phyloP scores from a whole-genome alignment of 1,140 invertebrate genomes.

The Rhopalosiphum maidis region DNA sequence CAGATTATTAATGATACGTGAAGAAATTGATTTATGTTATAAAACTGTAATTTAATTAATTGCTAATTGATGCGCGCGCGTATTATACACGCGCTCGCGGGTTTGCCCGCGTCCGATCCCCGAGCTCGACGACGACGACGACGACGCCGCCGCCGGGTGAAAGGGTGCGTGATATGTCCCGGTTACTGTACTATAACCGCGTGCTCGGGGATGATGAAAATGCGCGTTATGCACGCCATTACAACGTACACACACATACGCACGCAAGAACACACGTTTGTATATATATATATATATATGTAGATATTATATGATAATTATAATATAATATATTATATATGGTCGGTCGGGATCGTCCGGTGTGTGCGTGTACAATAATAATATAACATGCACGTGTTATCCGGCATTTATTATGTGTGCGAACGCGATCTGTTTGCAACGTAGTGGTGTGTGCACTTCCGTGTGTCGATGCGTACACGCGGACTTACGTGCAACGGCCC shows the following conservation, averaged over 20 bases:
- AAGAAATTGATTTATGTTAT: slow-evolving; percentile 58
- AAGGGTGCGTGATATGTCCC: slow-evolving; percentile 22
- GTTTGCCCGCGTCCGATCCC: not conserved
- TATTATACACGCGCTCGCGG: not conserved
- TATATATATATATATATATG: too few relatives aligned
- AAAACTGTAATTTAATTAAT: slow-evolving; percentile 58
- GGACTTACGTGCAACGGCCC: too few relatives aligned
- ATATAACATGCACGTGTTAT: not conserved
- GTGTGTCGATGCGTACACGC: too few relatives aligned
- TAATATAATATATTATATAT: not conserved
- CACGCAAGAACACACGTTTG: fast-evolving
- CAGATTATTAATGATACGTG: slow-evolving; percentile 57
- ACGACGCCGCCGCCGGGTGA: not conserved
- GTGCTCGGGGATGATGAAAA: not conserved
- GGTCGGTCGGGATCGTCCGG: too few relatives aligned
- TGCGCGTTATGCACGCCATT: not conserved
- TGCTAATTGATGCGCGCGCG: slow-evolving; percentile 56
- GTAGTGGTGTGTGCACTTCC: not conserved
- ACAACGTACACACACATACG: too few relatives aligned
- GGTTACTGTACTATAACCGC: not conserved
- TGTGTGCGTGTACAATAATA: not conserved
- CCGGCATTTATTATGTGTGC: not conserved
- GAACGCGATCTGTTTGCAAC: not conserved
- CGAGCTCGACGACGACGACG: not conserved
- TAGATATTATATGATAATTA: not conserved